Percentiles rank a stretch among this genome's conserved stretches.
These are phyloP conservation scores for Notolabrus celidotus DNA, from an alignment of 2,797 vertebrate species.

Conservation along the genomic window DNA sequence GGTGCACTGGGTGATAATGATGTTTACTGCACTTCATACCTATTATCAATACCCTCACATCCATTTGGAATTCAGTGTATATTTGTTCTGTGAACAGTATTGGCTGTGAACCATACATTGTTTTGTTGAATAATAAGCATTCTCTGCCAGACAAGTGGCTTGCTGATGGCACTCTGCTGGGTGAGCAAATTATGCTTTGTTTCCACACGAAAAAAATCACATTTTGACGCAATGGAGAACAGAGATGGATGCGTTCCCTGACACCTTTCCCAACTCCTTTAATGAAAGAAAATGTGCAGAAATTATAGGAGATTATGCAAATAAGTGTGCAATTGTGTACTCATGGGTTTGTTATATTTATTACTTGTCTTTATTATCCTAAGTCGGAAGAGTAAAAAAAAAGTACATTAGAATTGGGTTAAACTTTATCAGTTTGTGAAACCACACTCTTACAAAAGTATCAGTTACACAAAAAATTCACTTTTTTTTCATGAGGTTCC, in stretches of 20 bases:
- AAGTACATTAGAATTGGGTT: constrained; percentile 1
- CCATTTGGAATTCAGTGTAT: constrained; percentile 38
- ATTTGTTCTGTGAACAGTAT: constrained; percentile 39
- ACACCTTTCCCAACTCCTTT: constrained; percentile 39
- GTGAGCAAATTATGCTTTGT: constrained; percentile 35
- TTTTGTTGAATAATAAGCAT: constrained; percentile 43
- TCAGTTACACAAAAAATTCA: too few species aligned
- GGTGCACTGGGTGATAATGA: constrained; percentile 36
- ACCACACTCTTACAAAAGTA: too few species aligned
- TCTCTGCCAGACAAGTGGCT: constrained; percentile 42
- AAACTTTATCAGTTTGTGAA: background rate
- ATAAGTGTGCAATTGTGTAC: constrained; percentile 18
- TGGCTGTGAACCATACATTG: constrained; percentile 29
- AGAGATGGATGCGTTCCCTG: constrained; percentile 40
- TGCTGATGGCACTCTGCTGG: constrained; percentile 50
- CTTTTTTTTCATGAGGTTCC: too few species aligned
- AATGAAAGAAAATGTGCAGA: constrained; percentile 29
- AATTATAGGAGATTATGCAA: constrained; percentile 52
- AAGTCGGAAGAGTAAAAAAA: constrained; percentile 8
- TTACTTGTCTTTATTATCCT: constrained; percentile 2
- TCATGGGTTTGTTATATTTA: constrained; percentile 17
- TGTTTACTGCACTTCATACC: constrained; percentile 42
- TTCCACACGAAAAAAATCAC: constrained; percentile 22
- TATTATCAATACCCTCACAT: constrained; percentile 49
- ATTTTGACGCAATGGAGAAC: constrained; percentile 31